A percentile compares a stretch with the other conserved stretches of the same genome.
Conservation (phyloP, 1,140 invertebrate genomes). For the Macrosteles quadrilineatus region DNA sequence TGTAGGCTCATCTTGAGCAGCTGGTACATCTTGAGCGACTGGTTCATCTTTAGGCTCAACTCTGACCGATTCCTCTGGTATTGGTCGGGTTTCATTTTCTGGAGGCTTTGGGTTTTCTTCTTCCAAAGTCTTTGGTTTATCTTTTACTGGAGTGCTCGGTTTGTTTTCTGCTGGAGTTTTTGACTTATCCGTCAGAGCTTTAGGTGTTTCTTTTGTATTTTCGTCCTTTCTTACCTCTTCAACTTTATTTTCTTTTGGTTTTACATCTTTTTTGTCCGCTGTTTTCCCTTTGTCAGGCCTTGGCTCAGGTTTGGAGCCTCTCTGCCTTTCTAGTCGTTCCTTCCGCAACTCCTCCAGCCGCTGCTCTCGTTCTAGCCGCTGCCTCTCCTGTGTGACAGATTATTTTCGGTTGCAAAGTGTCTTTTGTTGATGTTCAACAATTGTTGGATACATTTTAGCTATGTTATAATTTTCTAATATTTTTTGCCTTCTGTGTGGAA, state of each 20-base stretch:
- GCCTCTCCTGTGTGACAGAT: not conserved
- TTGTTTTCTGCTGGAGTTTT: not conserved
- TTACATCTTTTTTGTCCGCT: too few species aligned
- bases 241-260: too few species aligned
- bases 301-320: too few species aligned
- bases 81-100: not conserved
- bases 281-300: too few species aligned
- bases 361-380: not conserved
- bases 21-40: not conserved
- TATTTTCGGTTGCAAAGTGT: too few species aligned
- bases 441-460: too few species aligned
- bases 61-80: not conserved
- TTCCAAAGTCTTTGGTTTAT: not conserved
- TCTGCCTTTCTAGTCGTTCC: not conserved
- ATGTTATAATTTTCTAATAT: too few species aligned
- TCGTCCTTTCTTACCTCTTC: too few species aligned
- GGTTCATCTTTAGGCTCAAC: not conserved
- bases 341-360: slow-evolving; percentile 10
- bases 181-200: not conserved
- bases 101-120: not conserved
- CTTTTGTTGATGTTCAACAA: too few species aligned
- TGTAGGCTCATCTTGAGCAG: not conserved
- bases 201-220: too few species aligned
- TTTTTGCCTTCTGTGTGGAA: too few species aligned
- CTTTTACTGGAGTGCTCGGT: not conserved